Evolutionary conservation across 2,888 invertebrate genomes (phyloP).

Genomic region (Agrotis segetum): DNA sequence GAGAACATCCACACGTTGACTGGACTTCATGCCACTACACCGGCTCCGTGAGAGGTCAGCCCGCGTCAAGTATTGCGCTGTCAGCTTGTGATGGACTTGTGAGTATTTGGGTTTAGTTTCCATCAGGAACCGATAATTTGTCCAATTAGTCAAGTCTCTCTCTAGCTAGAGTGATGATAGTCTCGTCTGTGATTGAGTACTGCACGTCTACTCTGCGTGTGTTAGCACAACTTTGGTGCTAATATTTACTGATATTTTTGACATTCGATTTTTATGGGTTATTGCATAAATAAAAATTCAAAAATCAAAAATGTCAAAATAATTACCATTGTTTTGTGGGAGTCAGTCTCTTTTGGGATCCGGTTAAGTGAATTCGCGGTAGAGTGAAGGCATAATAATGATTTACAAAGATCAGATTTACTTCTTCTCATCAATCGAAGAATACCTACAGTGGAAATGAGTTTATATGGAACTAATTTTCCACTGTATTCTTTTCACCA

Average conservation of each 20-base stretch:
- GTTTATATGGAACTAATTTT: no score
- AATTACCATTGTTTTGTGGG: not conserved
- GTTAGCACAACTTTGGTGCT: not conserved
- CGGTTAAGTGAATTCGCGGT: no score
- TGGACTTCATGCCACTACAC: conserved; percentile 94
- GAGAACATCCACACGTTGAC: conserved; percentile 86
- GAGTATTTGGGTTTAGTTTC: conserved; percentile 78
- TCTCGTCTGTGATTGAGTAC: not conserved
- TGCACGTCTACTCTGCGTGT: not conserved
- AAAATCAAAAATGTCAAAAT: no score
- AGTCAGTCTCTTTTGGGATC: not conserved
- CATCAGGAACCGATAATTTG: not conserved
- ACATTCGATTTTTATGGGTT: not conserved
- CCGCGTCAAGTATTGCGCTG: conserved; percentile 93
- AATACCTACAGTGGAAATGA: not conserved
- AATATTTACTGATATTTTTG: not conserved
- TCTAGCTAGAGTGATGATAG: no score
- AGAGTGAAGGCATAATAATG: not conserved
- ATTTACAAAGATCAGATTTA: not conserved
- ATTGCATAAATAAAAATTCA: no score
- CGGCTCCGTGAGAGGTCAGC: conserved; percentile 93
- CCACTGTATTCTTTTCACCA: no score
- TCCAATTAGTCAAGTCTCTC: not conserved
- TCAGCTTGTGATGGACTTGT: conserved; percentile 96
- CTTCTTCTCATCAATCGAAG: not conserved